Conservation (phyloP, 2,888 invertebrate species). For the Nemoura dubitans region DNA sequence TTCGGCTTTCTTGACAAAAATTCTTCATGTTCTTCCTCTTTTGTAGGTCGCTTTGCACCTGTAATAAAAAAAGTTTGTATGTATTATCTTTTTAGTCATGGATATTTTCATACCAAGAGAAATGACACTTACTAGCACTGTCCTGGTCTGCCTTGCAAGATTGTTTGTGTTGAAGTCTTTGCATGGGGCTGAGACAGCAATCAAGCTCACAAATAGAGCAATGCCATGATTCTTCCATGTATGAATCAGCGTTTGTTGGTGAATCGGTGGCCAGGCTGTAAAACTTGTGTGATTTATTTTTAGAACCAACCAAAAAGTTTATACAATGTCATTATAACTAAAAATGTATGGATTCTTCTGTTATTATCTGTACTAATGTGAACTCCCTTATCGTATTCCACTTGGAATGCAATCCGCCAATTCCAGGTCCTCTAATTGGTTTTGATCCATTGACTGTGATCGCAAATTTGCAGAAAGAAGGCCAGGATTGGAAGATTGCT, state of each 20-base stretch:
- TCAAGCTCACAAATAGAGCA: conserved; percentile 75
- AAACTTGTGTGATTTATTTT: too few species aligned
- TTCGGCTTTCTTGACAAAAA: conserved; percentile 62
- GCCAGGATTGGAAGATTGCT: too few species aligned
- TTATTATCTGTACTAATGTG: too few species aligned
- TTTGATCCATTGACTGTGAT: too few species aligned
- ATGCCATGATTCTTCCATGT: conserved; percentile 72
- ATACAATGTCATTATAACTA: too few species aligned
- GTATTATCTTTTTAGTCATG: conserved; percentile 35
- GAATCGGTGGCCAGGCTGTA: conserved; percentile 54
- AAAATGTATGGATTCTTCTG: too few species aligned
- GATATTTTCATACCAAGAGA: conserved; percentile 40
- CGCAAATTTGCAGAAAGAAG: too few species aligned
- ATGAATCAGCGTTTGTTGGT: conserved; percentile 67
- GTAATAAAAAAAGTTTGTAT: conserved; percentile 14
- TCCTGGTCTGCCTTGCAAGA: conserved; percentile 59
- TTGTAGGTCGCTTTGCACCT: conserved; percentile 48
- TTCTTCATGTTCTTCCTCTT: conserved; percentile 56
- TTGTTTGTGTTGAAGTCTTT: conserved; percentile 77
- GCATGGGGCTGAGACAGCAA: conserved; percentile 72
- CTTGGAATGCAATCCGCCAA: too few species aligned
- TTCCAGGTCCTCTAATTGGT: too few species aligned
- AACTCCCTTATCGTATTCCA: too few species aligned
- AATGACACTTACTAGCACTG: conserved; percentile 49
- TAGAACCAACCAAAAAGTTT: too few species aligned